Conservation (phyloP, 2,797 vertebrate genomes). For the Etheostoma perlongum region DNA sequence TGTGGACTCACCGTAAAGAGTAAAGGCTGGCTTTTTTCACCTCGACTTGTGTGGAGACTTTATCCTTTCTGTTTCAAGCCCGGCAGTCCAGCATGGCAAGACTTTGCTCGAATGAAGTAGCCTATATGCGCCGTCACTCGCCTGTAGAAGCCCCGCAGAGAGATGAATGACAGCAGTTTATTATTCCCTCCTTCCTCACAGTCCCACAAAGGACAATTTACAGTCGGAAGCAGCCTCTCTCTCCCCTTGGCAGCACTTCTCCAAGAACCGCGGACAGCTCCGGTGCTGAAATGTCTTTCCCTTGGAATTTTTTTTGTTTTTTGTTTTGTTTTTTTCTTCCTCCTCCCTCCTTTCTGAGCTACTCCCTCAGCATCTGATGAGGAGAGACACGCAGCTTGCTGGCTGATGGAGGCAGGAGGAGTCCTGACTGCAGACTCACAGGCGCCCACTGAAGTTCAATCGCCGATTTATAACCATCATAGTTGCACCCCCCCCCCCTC, state of each 20-base stretch:
- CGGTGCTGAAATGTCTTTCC: constrained; percentile 82
- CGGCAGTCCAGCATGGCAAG: constrained; percentile 83
- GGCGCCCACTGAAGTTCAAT: constrained; percentile 57
- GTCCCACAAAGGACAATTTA: constrained; percentile 37
- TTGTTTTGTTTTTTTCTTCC: not conserved
- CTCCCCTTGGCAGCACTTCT: constrained; percentile 24
- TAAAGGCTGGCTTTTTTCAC: constrained; percentile 46
- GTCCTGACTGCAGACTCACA: constrained; percentile 48
- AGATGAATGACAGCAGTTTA: constrained; percentile 56
- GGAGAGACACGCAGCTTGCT: constrained; percentile 45
- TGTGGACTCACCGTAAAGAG: constrained; percentile 72
- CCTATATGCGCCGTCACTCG: constrained; percentile 33
- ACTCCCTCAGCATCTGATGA: constrained; percentile 53
- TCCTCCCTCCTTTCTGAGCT: constrained; percentile 44
- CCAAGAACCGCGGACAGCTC: constrained; percentile 80
- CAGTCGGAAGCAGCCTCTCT: constrained; percentile 39
- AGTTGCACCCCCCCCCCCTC: constrained; percentile 12
- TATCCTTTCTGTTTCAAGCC: constrained; percentile 70
- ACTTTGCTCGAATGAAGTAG: constrained; percentile 63
- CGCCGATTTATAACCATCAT: constrained; percentile 52
- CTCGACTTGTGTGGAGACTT: constrained; percentile 67
- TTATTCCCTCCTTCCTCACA: constrained; percentile 49
- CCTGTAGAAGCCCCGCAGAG: constrained; percentile 30
- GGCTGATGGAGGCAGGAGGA: constrained; percentile 35
- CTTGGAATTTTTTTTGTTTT: not conserved